Evolutionary conservation across 1,140 invertebrate genomes (phyloP), one percentile per base, ranked within the genome.

Genomic region (Eurosta solidaginis): DNA sequence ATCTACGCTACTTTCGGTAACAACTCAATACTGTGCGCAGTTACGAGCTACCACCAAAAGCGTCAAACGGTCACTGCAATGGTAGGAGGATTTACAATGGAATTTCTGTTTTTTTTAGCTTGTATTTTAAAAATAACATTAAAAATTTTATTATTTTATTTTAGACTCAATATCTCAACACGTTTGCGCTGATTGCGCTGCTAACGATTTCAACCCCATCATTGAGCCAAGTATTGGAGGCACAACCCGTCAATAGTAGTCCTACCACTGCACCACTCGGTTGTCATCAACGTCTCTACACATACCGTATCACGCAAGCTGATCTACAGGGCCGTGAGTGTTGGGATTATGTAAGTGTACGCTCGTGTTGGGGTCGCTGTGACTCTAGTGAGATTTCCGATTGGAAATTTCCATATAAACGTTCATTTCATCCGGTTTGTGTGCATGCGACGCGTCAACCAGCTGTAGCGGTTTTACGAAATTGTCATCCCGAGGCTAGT

Each of bases 341-440:
- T 77, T 87, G 84, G 82, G 94, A 94, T 81, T 89, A 91, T 27
- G 89, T 95, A 3, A 92, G 91, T 36, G 93, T 95, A 2, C 90
- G 91, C 87, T 93, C 93, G 0, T 96, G 95, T 83, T 95, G 93
- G 93, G 95, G 95, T 76, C 90, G 94, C 40, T 96, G 95, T 80
- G 92, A 94, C 83, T 95, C 94, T 0, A 93, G 93, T 82, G 95
- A 96, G 91, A 94, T 96, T 77, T 92, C 93, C 0, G 94, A 96
- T 87, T 96, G 93, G 92, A 91, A 94, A 83, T 96, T 96, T 85
- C 95, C 95, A 0, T 96, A 92, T 84, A 96, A 96, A 85, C 90
- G 92, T 44, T 94, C 94, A 4, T 91, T 92, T 80, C 95, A 96
- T 85, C 94, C 94, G 0, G 94, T 96, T 1, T 96, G 95, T 87